Conservation (phyloP, 2,113 vertebrate genomes). For the Apus apus region DNA sequence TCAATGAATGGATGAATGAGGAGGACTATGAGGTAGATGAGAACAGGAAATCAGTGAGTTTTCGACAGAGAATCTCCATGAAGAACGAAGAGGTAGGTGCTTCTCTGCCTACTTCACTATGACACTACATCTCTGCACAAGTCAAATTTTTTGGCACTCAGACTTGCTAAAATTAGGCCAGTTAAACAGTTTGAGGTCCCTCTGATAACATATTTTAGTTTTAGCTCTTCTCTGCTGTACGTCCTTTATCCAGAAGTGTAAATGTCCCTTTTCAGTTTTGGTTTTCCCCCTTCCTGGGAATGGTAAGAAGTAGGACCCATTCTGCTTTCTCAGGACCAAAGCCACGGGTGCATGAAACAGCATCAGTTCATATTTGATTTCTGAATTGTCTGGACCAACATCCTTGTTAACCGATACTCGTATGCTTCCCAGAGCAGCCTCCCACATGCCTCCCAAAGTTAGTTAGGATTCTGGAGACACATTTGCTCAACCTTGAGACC, state of each 20-base stretch:
- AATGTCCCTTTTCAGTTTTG: not conserved
- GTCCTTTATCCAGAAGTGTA: not conserved
- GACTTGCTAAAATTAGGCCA: not conserved
- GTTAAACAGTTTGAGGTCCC: not conserved
- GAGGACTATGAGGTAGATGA: constrained; percentile 98
- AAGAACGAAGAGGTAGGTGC: constrained; percentile 91
- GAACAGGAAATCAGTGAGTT: constrained; percentile 88
- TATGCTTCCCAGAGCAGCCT: not conserved
- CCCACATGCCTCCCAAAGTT: too few species aligned
- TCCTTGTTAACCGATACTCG: not conserved
- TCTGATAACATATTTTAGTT: not conserved
- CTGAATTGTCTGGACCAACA: too few species aligned
- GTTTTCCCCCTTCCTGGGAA: accelerated
- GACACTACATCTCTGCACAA: too few species aligned
- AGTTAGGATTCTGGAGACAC: not conserved
- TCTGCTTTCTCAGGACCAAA: not conserved
- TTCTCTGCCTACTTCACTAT: accelerated
- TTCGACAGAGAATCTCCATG: constrained; percentile 89
- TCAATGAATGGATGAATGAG: constrained; percentile 99
- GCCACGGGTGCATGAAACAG: too few species aligned
- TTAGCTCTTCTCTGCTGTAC: not conserved
- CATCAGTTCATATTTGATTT: not conserved
- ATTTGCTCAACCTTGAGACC: not conserved
- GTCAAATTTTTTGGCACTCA: not conserved
- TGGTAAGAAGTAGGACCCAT: not conserved